Base-by-base conservation (phyloP, 1,140 invertebrate genomes). In the Ctenoplectra terminalis region DNA sequence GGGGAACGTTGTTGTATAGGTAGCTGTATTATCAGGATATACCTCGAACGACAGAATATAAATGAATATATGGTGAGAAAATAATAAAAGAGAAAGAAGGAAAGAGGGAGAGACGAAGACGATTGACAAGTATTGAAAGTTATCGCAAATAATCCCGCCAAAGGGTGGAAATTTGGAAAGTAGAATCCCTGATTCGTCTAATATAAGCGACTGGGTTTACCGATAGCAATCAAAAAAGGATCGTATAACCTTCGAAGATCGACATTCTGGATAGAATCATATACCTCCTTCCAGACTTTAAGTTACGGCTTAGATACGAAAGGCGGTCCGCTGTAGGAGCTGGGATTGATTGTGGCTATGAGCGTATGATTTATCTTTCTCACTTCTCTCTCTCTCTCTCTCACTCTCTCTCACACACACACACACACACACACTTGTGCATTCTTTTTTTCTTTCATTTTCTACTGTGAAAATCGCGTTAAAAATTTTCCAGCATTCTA, bases 221-320 rank as follows among this genome's bases (percentile, higher is more conserved):
- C 75, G 85, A 72, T 50, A 61, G 82, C 88, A 91, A 92, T 92
- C 88, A 90, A 91, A 90, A 91, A 88, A 84, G 90, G 88, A 92
- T 92, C 82, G 76, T 83, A 81, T 83, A 76, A 83, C 54, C 73
- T 88, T 77, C 66, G 64, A 46, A 67, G 73, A 71, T 63, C 66
- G 66, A 83, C 64, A 54, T 60, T 72, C 64, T 26, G 46, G 58
- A n/a, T n/a, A 70, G 71, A 75, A 78, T 85, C 63, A 78, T 74
- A 69, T 79, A 58, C 46, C 54, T 43, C 64, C 71, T 54, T 58
- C 54, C 60, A 88, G 86, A 86, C 86, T 88, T 88, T 86, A 88
- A 86, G 81, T 86, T 86, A 88, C 86, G 81, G 81, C 81, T 88
- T 83, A 88, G 76, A 81, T 81, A 87, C 58, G 61, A 80, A 71